Evolutionary conservation across 2,113 vertebrate genomes (phyloP).

Genomic region (Nestor notabilis): DNA sequence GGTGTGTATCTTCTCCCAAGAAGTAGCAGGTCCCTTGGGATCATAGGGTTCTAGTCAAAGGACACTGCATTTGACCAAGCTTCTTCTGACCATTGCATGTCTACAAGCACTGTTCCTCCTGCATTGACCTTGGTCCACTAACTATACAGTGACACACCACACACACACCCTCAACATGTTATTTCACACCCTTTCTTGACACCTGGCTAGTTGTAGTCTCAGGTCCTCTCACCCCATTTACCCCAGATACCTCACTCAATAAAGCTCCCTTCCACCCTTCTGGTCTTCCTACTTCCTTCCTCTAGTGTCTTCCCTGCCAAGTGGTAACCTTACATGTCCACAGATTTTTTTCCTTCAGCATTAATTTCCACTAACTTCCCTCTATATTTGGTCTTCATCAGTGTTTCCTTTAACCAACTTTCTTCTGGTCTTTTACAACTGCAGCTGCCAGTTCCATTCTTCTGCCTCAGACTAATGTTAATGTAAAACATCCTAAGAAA

Average conservation of each 20-base stretch:
- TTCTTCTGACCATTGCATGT: neutral
- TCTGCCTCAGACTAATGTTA: neutral
- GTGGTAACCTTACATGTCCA: neutral
- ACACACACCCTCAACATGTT: rapidly evolving
- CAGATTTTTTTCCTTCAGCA: neutral
- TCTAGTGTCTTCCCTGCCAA: neutral
- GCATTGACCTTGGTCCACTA: neutral
- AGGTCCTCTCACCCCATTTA: neutral
- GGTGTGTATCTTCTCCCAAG: neutral
- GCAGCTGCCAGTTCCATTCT: neutral
- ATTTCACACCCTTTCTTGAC: neutral
- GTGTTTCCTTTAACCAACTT: neutral
- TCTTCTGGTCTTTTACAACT: neutral
- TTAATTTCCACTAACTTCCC: neutral
- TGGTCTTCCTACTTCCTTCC: neutral
- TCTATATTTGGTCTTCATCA: neutral
- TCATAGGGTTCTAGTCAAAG: neutral
- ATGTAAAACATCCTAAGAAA: neutral
- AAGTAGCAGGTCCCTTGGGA: neutral
- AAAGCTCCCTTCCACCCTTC: neutral
- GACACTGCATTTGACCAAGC: rapidly evolving
- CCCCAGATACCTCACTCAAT: neutral
- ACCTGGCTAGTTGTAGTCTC: neutral
- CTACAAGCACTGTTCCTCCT: neutral
- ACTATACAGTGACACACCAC: neutral